Conservation (phyloP, 1,140 invertebrate genomes). For the Drosophila virilis region DNA sequence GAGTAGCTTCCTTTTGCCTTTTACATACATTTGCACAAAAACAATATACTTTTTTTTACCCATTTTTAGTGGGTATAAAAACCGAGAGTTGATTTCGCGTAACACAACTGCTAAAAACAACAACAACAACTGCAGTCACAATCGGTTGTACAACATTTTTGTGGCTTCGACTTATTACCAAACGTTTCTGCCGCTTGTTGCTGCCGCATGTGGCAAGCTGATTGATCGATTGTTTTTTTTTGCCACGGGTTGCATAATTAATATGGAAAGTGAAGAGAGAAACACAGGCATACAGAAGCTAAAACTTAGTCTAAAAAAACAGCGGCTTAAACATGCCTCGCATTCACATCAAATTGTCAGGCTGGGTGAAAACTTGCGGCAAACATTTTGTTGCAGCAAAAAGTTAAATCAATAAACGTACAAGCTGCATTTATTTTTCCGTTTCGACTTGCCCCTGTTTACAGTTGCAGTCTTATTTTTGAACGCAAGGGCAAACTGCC, state of each 20-base stretch:
- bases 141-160: slow-evolving; percentile 65
- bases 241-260: slow-evolving; percentile 72
- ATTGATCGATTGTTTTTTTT: slow-evolving; percentile 69
- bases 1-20: too few relatives aligned
- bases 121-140: slow-evolving; percentile 23
- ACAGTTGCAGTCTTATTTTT: slow-evolving; percentile 69
- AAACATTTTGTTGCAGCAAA: slow-evolving; percentile 33
- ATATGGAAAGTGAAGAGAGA: slow-evolving; percentile 58
- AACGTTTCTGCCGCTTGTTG: slow-evolving; percentile 51
- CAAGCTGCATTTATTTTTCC: slow-evolving; percentile 42
- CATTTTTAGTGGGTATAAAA: slow-evolving; percentile 2
- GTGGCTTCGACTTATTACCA: slow-evolving; percentile 70
- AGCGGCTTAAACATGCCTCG: slow-evolving; percentile 56
- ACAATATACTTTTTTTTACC: too few relatives aligned
- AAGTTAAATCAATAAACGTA: slow-evolving; percentile 52
- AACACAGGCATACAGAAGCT: slow-evolving; percentile 19
- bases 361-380: slow-evolving; percentile 51
- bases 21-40: too few relatives aligned
- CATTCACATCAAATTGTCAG: slow-evolving; percentile 67
- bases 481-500: slow-evolving; percentile 76
- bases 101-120: slow-evolving; percentile 43
- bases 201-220: slow-evolving; percentile 60
- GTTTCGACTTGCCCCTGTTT: slow-evolving; percentile 47
- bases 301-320: background rate
- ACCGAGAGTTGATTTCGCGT: slow-evolving; percentile 56